Evolutionary conservation across 1,140 invertebrate genomes (phyloP).

Genomic region (Cotesia chilonis): DNA sequence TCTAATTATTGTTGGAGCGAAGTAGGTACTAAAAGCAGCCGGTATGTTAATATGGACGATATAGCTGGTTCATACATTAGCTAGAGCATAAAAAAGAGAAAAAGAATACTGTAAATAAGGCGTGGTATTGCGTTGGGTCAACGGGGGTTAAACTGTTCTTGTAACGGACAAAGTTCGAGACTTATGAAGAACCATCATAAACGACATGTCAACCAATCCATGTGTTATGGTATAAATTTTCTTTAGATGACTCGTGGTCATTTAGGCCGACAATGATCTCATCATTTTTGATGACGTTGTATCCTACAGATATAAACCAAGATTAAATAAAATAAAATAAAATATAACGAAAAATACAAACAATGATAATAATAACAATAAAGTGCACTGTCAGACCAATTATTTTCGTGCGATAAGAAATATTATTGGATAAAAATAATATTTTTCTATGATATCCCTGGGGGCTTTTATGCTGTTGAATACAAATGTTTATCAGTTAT

Average conservation of each 20-base stretch:
- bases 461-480: too few relatives aligned
- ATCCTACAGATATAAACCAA: too few relatives aligned
- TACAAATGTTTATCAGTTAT: neutral
- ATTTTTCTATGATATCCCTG: too few relatives aligned
- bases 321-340: too few relatives aligned
- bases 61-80: neutral
- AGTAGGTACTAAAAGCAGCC: conserved; percentile 57
- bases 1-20: conserved; percentile 61
- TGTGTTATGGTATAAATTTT: conserved; percentile 20
- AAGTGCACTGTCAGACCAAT: too few relatives aligned
- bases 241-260: too few relatives aligned
- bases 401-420: too few relatives aligned
- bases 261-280: too few relatives aligned
- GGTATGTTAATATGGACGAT: conserved; percentile 15
- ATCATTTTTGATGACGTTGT: too few relatives aligned
- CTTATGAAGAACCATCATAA: neutral
- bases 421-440: too few relatives aligned
- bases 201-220: neutral
- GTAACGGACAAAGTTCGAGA: conserved; percentile 44
- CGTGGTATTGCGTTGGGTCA: conserved; percentile 45
- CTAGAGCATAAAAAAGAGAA: neutral
- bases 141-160: conserved; percentile 59
- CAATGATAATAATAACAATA: too few relatives aligned
- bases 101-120: conserved; percentile 16
- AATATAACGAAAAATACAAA: too few relatives aligned